Evolutionary conservation across 1,140 invertebrate species (phyloP).

Genomic region (Diachasma alloeum): DNA sequence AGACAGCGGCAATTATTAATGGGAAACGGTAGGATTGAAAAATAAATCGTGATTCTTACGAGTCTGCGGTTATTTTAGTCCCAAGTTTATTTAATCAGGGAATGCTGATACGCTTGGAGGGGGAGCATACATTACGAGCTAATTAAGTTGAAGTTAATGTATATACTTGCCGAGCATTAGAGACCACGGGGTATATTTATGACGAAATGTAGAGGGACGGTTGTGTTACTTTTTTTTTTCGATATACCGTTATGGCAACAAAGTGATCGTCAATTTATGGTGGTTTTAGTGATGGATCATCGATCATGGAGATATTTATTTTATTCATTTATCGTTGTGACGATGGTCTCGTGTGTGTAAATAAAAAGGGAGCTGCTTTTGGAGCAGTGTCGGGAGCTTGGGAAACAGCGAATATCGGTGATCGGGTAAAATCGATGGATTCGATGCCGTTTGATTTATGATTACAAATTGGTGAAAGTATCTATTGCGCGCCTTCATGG

Average conservation of each 20-base stretch:
- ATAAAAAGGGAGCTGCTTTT: background rate
- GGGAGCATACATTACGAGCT: constrained; percentile 14
- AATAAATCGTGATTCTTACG: background rate
- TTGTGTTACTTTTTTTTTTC: background rate
- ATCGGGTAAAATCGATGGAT: constrained; percentile 23
- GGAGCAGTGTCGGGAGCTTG: background rate
- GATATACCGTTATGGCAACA: constrained; percentile 1
- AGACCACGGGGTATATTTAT: constrained; percentile 3
- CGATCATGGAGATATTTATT: background rate
- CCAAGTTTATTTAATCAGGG: background rate
- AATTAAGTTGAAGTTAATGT: constrained; percentile 18
- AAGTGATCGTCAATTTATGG: background rate
- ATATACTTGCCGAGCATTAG: constrained; percentile 10
- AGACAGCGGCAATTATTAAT: background rate
- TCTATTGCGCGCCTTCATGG: background rate
- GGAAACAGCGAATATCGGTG: background rate
- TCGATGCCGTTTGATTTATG: constrained; percentile 22
- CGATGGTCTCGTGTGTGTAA: background rate
- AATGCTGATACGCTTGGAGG: background rate
- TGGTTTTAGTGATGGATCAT: constrained; percentile 13
- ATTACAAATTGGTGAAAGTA: constrained; percentile 32
- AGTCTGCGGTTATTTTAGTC: background rate
- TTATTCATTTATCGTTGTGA: background rate
- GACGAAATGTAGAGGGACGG: constrained; percentile 7
- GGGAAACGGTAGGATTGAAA: background rate